Conservation (phyloP, 2,888 invertebrate genomes). For the Trimorus sp. region DNA sequence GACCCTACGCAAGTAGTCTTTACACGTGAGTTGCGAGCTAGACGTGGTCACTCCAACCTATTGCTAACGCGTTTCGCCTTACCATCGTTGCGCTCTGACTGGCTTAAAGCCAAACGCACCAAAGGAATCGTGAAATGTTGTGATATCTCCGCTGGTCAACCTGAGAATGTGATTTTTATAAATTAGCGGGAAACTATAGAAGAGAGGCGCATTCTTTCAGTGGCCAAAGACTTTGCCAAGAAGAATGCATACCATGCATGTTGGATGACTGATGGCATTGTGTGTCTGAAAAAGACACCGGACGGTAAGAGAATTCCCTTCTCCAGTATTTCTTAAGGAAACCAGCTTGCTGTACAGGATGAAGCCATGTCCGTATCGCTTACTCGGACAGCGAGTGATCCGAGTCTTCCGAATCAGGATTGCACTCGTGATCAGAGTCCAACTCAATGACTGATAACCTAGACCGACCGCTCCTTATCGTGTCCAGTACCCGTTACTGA, state of each 20-base stretch:
- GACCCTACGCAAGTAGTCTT: background rate
- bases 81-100: background rate
- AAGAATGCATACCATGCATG: background rate
- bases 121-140: background rate
- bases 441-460: too few relatives aligned
- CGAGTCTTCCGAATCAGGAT: too few relatives aligned
- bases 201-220: background rate
- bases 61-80: background rate
- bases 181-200: slow-evolving; percentile 6
- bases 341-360: too few relatives aligned
- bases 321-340: too few relatives aligned
- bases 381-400: too few relatives aligned
- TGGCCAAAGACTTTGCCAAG: slow-evolving; percentile 9
- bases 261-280: slow-evolving; percentile 11
- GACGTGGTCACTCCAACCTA: background rate
- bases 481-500: too few relatives aligned
- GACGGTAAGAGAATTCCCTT: too few relatives aligned
- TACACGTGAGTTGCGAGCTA: too few relatives aligned
- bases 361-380: too few relatives aligned
- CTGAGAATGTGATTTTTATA: background rate
- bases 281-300: background rate
- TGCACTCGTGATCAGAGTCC: too few relatives aligned
- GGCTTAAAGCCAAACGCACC: too few relatives aligned
- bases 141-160: background rate
- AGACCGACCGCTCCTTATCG: too few relatives aligned